Evolutionary conservation across 2,113 vertebrate species (phyloP), one percentile per base, ranked within the genome.

Genomic region (Mesocricetus auratus): DNA sequence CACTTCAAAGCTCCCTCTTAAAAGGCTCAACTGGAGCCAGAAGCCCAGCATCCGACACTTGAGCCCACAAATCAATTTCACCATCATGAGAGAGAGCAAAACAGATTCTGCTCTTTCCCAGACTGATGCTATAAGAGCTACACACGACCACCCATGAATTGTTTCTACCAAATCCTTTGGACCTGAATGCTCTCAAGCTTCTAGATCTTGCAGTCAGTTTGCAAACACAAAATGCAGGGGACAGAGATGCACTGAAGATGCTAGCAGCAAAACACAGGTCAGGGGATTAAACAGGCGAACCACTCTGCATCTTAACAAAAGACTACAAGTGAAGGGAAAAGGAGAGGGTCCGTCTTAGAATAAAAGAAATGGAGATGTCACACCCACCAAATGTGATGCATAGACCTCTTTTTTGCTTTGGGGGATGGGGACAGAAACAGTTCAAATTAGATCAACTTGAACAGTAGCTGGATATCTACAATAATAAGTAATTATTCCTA

Each of bases 21-120:
- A 96, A 93, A 93, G 42, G 36, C 87, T 93, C 83, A 9, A 26
- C 12, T 78, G 73, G 75, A 93, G 66, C 79, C 86, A 90, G 42
- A 66, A 36, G 73, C 53, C 56, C 89, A 69, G 89, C 50, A 64
- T 81, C 79, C 88, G 86, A 96, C 26, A 74, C 26, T 56, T 89
- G 68, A 96, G 92, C 69, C 89, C 58, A 86, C 75, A 78, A 89
- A 79, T 96, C 91, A 56, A 86, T 92, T 81, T 93, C 68, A 89
- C 66, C 92, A 82, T 88, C 79, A n/a, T n/a, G 64, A 69, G 82
- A 89, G 71, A 93, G 69, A 78, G 53, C 45, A n/a, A 73, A 66
- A 31, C 75, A 33, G 74, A 79, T 64, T 71, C n/a, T 75, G 39
- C 2, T 3, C 45, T 90, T 90, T 81, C 86, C 94, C 16, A 74